Percentiles rank a stretch among this genome's conserved stretches.
Conservation (phyloP, 2,113 vertebrate genomes). For the Hippocampus zosterae region DNA sequence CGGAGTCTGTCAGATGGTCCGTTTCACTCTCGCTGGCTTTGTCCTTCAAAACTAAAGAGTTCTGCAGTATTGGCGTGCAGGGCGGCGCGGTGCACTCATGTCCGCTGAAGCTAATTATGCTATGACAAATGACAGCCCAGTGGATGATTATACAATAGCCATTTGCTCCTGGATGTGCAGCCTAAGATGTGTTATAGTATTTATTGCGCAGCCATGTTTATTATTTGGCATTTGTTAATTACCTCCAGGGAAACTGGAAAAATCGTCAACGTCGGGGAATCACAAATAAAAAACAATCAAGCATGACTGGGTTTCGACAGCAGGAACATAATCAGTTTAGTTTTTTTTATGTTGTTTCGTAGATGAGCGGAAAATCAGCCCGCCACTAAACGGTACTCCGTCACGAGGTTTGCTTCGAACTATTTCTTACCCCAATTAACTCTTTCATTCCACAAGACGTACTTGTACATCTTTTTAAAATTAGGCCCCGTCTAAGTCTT, state of each 20-base stretch:
- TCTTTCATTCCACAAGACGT: too few species aligned
- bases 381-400: background rate
- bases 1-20: slow-evolving; percentile 66
- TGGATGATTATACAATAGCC: background rate
- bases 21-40: slow-evolving; percentile 59
- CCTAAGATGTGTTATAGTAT: background rate
- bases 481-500: too few species aligned
- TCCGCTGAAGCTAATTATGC: slow-evolving; percentile 3
- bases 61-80: slow-evolving; percentile 27
- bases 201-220: too few species aligned
- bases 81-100: slow-evolving; percentile 1
- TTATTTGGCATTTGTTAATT: too few species aligned
- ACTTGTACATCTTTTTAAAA: too few species aligned
- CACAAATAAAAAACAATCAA: background rate
- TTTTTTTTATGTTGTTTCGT: background rate
- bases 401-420: background rate
- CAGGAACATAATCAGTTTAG: background rate
- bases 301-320: background rate
- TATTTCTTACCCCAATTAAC: background rate
- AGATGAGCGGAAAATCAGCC: background rate
- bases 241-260: background rate
- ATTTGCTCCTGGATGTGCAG: background rate
- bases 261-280: background rate
- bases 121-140: slow-evolving; percentile 5
- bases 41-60: slow-evolving; percentile 67